phyloP scores from a whole-genome alignment of 2,113 vertebrate genomes.

The Anhinga anhinga region DNA sequence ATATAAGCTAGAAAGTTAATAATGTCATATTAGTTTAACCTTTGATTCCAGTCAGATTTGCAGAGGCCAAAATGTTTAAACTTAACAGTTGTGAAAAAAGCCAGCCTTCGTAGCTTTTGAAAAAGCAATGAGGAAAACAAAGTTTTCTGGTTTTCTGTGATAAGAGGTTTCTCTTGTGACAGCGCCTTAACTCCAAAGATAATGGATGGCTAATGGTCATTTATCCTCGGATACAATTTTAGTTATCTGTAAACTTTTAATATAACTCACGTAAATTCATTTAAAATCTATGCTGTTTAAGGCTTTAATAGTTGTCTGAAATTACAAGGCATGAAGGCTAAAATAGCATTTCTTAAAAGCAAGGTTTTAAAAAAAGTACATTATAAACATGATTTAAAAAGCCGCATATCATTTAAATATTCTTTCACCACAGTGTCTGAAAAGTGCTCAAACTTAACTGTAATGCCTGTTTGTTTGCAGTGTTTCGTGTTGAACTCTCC shows the following conservation, averaged over 20 bases:
- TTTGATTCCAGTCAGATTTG: neutral
- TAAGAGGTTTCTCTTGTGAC: neutral
- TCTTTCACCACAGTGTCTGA: neutral
- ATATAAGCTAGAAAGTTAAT: neutral
- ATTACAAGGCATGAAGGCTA: neutral
- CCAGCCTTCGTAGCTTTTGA: neutral
- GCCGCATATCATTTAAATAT: neutral
- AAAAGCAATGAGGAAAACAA: neutral
- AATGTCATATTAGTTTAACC: neutral
- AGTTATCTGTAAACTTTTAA: neutral
- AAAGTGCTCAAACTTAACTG: neutral
- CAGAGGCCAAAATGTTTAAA: neutral
- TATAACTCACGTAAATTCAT: neutral
- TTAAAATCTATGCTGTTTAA: neutral
- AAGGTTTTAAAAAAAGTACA: neutral
- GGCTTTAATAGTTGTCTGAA: neutral
- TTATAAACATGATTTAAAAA: neutral
- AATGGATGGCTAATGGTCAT: neutral
- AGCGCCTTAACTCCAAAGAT: neutral
- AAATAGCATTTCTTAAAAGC: neutral
- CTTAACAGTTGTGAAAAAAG: neutral
- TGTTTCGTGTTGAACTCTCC: slow-evolving; percentile 92
- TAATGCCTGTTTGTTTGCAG: slow-evolving; percentile 68
- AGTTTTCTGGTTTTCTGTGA: neutral
- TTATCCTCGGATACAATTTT: neutral